Base-by-base conservation (phyloP, 2,797 vertebrate species). In the Melanotaenia boesemani region DNA sequence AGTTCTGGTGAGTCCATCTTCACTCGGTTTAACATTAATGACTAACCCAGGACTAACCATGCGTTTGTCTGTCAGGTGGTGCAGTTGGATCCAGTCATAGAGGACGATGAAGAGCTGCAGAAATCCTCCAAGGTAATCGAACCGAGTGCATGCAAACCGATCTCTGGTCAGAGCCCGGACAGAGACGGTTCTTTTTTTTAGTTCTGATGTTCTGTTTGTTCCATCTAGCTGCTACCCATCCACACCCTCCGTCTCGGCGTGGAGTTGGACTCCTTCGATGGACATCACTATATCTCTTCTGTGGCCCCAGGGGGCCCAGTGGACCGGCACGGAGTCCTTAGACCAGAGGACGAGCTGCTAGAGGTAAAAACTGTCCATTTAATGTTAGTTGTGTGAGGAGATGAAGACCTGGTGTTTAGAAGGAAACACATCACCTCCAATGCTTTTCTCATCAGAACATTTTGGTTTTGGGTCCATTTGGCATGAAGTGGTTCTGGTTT, bases 231-330 rank as follows among this genome's bases (percentile, higher is more conserved):
- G 54, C 91, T 98, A 50, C 97, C 97, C 4, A 94, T 98, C 78
- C 98, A 99, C 87, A 97, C 96, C 0, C 91, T 97, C 90, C 96
- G 97, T 73, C 92, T 99, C 11, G 98, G 98, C 0, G 93, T 99
- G 34, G 97, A 99, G 88, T 85, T 99, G 70, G 97, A 99, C 91
- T 97, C 98, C 0, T 99, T 97, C 63, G 95, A 99, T 58, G 98
- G 98, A 0, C 98, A 98, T 75, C 98, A 99, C 89, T 98, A 98
- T 77, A 95, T 99, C 82, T 99, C 97, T 48, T 98, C 97, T 0
- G 90, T 99, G 89, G 94, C 89, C 67, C 93, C 97, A 4, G 96
- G 96, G 34, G 96, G 96, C 52, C 96, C 96, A 0, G 89, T 95
- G 61, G 96, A 96, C 48, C 81, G 85, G 37, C 94, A 97, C n/a